Percentiles rank a stretch among this genome's conserved stretches.
These are phyloP conservation scores for Prosopocoilus inquinatus DNA, from an alignment of 2,888 invertebrate species.

Conservation along the genomic window DNA sequence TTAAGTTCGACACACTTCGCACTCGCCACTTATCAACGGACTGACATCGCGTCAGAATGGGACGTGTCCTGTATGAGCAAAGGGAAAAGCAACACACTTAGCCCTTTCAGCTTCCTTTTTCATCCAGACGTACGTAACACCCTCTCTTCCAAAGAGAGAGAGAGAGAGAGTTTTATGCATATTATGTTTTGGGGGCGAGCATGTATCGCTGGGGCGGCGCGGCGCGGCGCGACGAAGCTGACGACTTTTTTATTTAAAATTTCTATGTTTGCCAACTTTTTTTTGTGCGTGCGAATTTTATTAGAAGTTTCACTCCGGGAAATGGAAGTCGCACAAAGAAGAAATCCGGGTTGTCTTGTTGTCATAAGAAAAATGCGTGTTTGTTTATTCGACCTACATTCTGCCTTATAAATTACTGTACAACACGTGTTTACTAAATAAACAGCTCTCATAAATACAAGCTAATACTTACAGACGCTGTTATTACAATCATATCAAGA, in stretches of 20 bases:
- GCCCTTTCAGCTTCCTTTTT: constrained; percentile 5
- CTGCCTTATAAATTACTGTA: no score
- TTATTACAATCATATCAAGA: no score
- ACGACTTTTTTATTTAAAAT: constrained; percentile 1
- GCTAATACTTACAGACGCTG: no score
- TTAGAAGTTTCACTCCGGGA: neutral
- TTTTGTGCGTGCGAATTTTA: constrained; percentile 1
- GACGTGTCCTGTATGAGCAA: constrained; percentile 1
- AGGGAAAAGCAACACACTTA: constrained; percentile 2
- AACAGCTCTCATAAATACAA: no score
- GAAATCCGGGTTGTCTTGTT: no score
- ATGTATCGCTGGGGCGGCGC: neutral
- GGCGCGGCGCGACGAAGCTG: neutral
- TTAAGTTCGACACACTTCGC: constrained; percentile 17
- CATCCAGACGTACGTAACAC: constrained; percentile 2
- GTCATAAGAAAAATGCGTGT: no score
- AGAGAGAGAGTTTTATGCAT: constrained; percentile 9
- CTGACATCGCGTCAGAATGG: constrained; percentile 17
- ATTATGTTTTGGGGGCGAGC: neutral
- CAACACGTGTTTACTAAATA: no score
- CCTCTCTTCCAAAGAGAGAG: no score
- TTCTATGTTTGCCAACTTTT: constrained; percentile 3
- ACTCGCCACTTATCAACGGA: constrained; percentile 23
- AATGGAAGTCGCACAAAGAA: no score
- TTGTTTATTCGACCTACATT: no score